phyloP scores from a whole-genome alignment of 2,888 invertebrate genomes.

The Leptinotarsa haldemani region DNA sequence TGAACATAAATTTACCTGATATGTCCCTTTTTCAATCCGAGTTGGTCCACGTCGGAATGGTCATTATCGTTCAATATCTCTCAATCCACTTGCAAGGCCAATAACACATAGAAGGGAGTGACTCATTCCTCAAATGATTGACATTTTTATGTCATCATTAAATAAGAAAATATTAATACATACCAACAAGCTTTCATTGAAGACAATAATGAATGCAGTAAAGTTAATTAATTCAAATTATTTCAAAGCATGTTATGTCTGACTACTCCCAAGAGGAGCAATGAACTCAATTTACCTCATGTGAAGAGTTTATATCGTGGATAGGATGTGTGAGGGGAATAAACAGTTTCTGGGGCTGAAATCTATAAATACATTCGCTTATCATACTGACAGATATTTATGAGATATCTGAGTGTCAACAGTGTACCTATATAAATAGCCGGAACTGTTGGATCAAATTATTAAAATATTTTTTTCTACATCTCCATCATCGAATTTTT shows the following conservation, averaged over 20 bases:
- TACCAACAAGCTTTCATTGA: constrained; percentile 18
- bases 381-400: neutral
- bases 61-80: too few species aligned
- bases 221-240: constrained; percentile 19
- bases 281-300: constrained; percentile 11
- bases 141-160: constrained; percentile 17
- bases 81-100: neutral
- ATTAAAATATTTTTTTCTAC: too few species aligned
- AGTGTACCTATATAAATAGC: too few species aligned
- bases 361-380: neutral
- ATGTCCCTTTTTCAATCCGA: too few species aligned
- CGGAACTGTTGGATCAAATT: too few species aligned
- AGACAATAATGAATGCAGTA: constrained; percentile 21
- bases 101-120: neutral
- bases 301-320: neutral
- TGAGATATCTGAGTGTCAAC: too few species aligned
- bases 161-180: constrained; percentile 20
- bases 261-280: constrained; percentile 18
- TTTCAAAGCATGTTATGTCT: constrained; percentile 18
- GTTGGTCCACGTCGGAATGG: too few species aligned
- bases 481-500: too few species aligned
- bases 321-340: neutral
- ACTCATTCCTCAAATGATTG: neutral
- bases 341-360: neutral
- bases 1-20: too few species aligned